These are phyloP conservation scores for Spea hammondii DNA, from an alignment of 2,797 vertebrate genomes.

Conservation along the genomic window DNA sequence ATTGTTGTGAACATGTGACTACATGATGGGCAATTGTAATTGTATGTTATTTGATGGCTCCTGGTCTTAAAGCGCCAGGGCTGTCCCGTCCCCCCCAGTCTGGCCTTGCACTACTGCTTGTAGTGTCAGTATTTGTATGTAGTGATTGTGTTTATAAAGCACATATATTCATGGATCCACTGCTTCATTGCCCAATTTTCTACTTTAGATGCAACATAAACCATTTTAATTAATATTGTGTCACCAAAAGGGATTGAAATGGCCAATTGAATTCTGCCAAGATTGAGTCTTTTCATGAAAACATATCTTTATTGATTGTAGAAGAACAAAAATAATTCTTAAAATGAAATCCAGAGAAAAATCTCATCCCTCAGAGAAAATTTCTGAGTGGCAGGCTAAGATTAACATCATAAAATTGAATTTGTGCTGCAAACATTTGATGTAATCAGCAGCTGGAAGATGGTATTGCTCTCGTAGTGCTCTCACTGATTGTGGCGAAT, in stretches of 20 bases:
- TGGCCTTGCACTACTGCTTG: neutral
- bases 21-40: no score
- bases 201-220: constrained; percentile 68
- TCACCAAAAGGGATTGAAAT: constrained; percentile 72
- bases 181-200: constrained; percentile 61
- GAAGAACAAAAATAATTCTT: constrained; percentile 75
- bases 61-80: no score
- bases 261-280: constrained; percentile 75
- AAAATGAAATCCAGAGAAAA: constrained; percentile 79
- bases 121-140: constrained; percentile 16
- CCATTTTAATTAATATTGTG: constrained; percentile 77
- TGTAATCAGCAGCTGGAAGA: constrained; percentile 79
- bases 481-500: constrained; percentile 70
- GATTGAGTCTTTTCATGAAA: constrained; percentile 78
- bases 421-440: constrained; percentile 76
- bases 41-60: no score
- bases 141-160: constrained; percentile 49
- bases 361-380: constrained; percentile 78
- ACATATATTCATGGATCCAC: constrained; percentile 49
- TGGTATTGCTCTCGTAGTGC: constrained; percentile 69
- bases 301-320: constrained; percentile 78
- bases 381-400: constrained; percentile 77
- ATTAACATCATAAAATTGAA: constrained; percentile 81
- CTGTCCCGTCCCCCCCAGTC: no score
- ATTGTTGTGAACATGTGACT: no score